Evolutionary conservation across 2,113 vertebrate species (phyloP), one percentile per base, ranked within the genome.

Genomic region (Caranx ignobilis): DNA sequence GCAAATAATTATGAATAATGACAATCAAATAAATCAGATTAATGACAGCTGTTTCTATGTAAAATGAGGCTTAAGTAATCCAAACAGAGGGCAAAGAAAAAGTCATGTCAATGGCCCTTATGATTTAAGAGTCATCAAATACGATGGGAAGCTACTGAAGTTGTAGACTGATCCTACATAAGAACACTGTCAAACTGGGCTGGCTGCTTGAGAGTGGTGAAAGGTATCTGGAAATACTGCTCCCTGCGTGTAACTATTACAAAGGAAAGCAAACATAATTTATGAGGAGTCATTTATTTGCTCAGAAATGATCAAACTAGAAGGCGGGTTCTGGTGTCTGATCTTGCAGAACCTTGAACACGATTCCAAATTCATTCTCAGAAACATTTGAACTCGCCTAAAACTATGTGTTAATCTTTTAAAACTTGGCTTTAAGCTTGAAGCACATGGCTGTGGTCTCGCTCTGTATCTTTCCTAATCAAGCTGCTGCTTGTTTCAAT

Each of bases 211-310:
- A 34, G 9, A 65, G 43, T 63, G 63, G 16, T 66, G 59, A 66
- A 41, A 60, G 21, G 6, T 37, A 47, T 72, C 68, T 54, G 55
- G 45, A 73, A 73, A 57, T 48, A 37, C 11, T 69, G 32, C 35
- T 65, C 55, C 55, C 52, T 34, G 59, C n/a, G 70, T 65, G 64
- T 16, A 26, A 37, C 39, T 47, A 63, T 35, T 43, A 65, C 55
- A 81, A 75, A 62, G 63, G 13, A 50, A 67, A 70, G 26, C 34
- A 64, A 52, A 69, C 61, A 75, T 21, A 60, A 75, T 75, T 71
- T 75, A 48, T 5, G 7, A 77, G 62, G 8, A 57, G 43, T 68
- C 12, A 10, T 12, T 11, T 62, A 13, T 63, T 71, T 9, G 59
- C 62, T 6, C 15, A 52, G 12, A 45, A 41, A 18, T 19, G 9